Evolutionary conservation across 2,888 invertebrate species (phyloP).

Genomic region (Agelastica alni): DNA sequence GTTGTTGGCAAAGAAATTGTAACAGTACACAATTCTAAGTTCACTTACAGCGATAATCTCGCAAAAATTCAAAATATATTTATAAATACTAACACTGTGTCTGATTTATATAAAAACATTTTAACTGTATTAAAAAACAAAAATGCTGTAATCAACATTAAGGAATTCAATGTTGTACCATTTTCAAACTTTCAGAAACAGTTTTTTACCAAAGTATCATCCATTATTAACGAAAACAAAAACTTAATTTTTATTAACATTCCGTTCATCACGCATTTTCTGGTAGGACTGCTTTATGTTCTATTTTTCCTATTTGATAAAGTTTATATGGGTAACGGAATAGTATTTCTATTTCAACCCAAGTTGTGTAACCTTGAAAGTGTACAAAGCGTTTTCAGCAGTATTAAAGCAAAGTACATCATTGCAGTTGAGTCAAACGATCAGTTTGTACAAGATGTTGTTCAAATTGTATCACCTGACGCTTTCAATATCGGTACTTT

Average conservation of each 20-base stretch:
- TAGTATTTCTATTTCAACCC: constrained; percentile 33
- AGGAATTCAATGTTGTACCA: constrained; percentile 37
- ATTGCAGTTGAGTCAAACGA: constrained; percentile 1
- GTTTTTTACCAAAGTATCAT: constrained; percentile 37
- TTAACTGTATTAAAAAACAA: constrained; percentile 26
- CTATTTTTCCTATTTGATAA: constrained; percentile 42
- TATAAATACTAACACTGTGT: constrained; percentile 4
- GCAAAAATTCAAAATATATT: constrained; percentile 24
- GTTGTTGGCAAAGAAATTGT: constrained; percentile 61
- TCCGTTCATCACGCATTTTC: constrained; percentile 50
- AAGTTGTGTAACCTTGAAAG: constrained; percentile 3
- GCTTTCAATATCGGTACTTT: constrained; percentile 29
- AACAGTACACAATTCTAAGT: constrained; percentile 65
- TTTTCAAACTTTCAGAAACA: constrained; percentile 42
- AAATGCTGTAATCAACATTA: constrained; percentile 38
- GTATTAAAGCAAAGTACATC: constrained; percentile 30
- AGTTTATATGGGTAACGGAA: constrained; percentile 41
- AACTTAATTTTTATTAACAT: constrained; percentile 47
- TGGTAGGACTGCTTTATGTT: constrained; percentile 49
- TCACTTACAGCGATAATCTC: constrained; percentile 49
- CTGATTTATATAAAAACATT: constrained; percentile 32
- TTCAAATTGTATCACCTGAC: constrained; percentile 37
- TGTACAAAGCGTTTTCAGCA: constrained; percentile 28
- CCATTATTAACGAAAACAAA: constrained; percentile 30
- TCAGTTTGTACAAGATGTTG: constrained; percentile 36